Evolutionary conservation across 2,113 vertebrate species (phyloP).

Genomic region (Cheilinus undulatus): DNA sequence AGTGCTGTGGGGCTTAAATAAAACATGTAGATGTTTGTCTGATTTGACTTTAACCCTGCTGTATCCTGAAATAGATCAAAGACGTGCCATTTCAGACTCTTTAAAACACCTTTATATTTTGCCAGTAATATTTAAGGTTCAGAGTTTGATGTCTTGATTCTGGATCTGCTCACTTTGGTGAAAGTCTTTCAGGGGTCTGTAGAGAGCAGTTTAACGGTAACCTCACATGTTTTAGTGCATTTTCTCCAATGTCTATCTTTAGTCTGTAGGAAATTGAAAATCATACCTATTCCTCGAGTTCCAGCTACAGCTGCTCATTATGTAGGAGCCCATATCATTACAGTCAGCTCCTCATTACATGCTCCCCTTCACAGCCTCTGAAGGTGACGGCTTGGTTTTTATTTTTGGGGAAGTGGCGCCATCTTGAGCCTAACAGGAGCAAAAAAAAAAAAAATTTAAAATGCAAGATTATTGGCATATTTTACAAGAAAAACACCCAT

Average conservation of each 20-base stretch:
- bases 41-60: not conserved
- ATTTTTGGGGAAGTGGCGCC: slow-evolving; percentile 49
- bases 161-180: not conserved
- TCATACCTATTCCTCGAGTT: slow-evolving; percentile 47
- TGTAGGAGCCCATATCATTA: slow-evolving; percentile 62
- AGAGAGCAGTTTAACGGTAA: slow-evolving; percentile 22
- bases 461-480: too few species aligned
- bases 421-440: slow-evolving; percentile 37
- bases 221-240: too few species aligned
- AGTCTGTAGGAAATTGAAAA: slow-evolving; percentile 65
- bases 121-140: not conserved
- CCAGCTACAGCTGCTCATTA: slow-evolving; percentile 69
- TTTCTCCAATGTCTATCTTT: slow-evolving; percentile 63
- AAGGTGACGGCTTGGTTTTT: not conserved
- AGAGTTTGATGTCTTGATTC: not conserved
- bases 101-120: too few species aligned
- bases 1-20: slow-evolving; percentile 6
- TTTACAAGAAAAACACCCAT: too few species aligned
- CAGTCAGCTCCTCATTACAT: slow-evolving; percentile 46
- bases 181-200: slow-evolving; percentile 15
- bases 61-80: slow-evolving; percentile 3
- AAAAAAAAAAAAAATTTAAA: not conserved
- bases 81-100: not conserved
- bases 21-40: not conserved
- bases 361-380: not conserved